These are phyloP conservation scores for Micrasema minimum DNA, from an alignment of 1,140 invertebrate species.

Conservation along the genomic window DNA sequence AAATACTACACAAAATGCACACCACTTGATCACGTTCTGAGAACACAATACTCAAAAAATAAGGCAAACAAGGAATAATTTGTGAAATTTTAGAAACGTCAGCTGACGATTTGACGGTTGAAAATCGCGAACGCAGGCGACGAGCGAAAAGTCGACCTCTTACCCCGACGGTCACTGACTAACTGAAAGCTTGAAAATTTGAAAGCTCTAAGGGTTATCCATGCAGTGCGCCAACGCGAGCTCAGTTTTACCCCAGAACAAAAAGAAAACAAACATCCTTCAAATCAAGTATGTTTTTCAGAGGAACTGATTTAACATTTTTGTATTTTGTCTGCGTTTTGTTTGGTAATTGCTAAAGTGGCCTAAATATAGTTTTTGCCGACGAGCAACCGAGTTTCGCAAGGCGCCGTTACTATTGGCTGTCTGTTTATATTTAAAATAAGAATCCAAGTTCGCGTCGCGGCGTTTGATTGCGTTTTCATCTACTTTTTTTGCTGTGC, in stretches of 20 bases:
- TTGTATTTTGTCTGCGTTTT: not conserved
- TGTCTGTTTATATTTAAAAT: slow-evolving; percentile 41
- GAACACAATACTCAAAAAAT: slow-evolving; percentile 7
- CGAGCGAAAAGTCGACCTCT: slow-evolving; percentile 17
- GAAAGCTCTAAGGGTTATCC: slow-evolving; percentile 19
- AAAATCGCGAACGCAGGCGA: slow-evolving; percentile 15
- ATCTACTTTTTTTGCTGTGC: slow-evolving; percentile 26
- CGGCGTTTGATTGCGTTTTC: slow-evolving; percentile 35
- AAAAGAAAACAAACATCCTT: not conserved
- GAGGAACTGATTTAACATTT: not conserved
- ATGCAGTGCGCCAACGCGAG: not conserved
- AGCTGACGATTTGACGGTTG: slow-evolving; percentile 8
- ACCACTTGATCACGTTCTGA: not conserved
- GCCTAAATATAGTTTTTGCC: slow-evolving; percentile 30
- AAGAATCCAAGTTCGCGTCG: slow-evolving; percentile 39
- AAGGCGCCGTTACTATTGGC: slow-evolving; percentile 37
- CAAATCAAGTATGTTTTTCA: not conserved
- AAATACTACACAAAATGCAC: slow-evolving; percentile 4
- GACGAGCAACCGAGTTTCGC: slow-evolving; percentile 24
- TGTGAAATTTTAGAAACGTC: slow-evolving; percentile 12
- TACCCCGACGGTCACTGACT: slow-evolving; percentile 27
- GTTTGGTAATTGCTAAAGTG: not conserved
- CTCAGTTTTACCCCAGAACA: not conserved
- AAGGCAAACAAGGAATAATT: slow-evolving; percentile 4
- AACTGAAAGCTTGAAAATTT: slow-evolving; percentile 31